phyloP scores from a whole-genome alignment of 2,888 invertebrate species.

The Athripsodes cinereus region DNA sequence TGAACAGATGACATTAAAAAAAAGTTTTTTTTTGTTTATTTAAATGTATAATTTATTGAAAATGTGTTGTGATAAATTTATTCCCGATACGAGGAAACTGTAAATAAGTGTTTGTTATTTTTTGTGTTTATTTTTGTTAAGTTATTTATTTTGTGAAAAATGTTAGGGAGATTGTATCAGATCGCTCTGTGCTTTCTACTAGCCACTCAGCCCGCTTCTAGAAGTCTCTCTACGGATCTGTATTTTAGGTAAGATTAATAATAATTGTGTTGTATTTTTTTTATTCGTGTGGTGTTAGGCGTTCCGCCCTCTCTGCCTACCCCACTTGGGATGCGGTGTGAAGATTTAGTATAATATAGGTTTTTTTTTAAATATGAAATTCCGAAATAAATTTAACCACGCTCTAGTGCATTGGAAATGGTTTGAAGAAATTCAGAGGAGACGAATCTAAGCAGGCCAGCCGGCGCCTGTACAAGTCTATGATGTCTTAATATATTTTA shows the following conservation, averaged over 20 bases:
- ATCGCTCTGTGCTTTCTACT: slow-evolving; percentile 24
- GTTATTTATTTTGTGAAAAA: slow-evolving; percentile 11
- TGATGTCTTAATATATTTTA: no score
- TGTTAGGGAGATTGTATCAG: slow-evolving; percentile 25
- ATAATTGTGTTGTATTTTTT: no score
- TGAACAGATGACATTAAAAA: background rate
- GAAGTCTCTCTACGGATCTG: slow-evolving; percentile 25
- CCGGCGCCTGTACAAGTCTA: no score
- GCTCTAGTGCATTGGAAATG: no score
- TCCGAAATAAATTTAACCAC: no score
- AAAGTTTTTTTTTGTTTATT: background rate
- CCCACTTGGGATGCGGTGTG: no score
- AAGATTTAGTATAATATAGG: no score
- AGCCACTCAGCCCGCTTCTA: slow-evolving; percentile 26
- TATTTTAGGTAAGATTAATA: slow-evolving; percentile 21
- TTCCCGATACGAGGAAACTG: background rate
- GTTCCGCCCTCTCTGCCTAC: no score
- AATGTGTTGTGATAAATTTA: background rate
- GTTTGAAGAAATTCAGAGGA: no score
- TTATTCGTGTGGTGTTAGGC: no score
- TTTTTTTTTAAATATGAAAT: no score
- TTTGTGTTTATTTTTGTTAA: background rate
- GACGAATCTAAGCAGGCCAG: no score
- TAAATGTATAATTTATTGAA: background rate
- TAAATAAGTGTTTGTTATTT: background rate